Evolutionary conservation across 2,797 vertebrate species (phyloP), one percentile per base, ranked within the genome.

Genomic region (Sebastes flavidus): DNA sequence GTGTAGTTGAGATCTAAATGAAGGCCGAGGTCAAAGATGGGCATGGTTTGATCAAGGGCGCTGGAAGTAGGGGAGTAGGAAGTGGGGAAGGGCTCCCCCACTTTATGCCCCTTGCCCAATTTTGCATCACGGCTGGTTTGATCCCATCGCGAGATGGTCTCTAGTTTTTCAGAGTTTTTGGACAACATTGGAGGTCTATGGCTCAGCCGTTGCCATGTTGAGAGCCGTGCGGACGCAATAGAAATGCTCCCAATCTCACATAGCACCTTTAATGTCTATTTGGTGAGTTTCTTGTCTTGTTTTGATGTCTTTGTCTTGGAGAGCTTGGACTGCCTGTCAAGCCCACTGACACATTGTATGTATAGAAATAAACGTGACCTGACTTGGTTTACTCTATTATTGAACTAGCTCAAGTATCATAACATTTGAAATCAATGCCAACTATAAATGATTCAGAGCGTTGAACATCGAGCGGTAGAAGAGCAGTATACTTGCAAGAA

Each of bases 341-440:
- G 10, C 32, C 61, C 16, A 60, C 22, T 76, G 75, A 72, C 32
- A 46, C 36, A 18, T 12, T 71, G 38, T 42, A 29, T 29, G 20
- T 12, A 55, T 61, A 62, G 62, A 72, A 61, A 70, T 71, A 30
- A 65, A 75, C 27, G 36, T 72, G 62, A 54, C 14, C 20, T 79
- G 20, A 78, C 32, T 61, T 65, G 36, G 11, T 78, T 82, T 59
- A 34, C 77, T 75, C 34, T 61, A 59, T 85, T 25, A 78, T 87
- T 88, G 25, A 89, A 63, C 27, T 38, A 9, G 55, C 38, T 63
- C 66, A 82, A 72, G 36, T 85, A 84, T 84, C 71, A 62, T 42
- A 78, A 67, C 49, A 88, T 80, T 66, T 81, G 4, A 81, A 89
- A 87, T 90, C 60, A 85, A 84, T 86, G 36, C 16, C 12, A 54